Evolutionary conservation across 2,888 invertebrate species (phyloP), one percentile per base, ranked within the genome.

Genomic region (Eilema sororculum): DNA sequence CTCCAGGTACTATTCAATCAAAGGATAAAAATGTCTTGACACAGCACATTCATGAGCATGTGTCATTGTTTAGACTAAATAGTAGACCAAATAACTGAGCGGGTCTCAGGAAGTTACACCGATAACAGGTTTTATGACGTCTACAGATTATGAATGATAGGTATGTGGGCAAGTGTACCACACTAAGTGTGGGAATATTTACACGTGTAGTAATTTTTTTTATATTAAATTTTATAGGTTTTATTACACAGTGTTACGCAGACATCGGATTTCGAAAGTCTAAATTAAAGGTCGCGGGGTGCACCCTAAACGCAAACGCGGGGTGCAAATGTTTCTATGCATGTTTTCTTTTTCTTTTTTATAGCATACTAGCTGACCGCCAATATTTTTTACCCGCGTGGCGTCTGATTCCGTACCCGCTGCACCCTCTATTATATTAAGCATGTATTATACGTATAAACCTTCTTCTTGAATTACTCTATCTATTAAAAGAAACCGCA

Each of bases 21-120:
- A 62, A 62, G 16, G 16, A 9, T 16, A 41, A 24, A 52, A 28
- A 68, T 61, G 62, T 68, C 28, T 59, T 56, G 5, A 62, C 74
- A 72, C n/a, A 65, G 56, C 56, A 65, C 68, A 67, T 63, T 58
- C 33, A 52, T 24, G 33, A 66, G 68, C 61, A 74, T 82, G 71
- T 77, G 78, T 83, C 78, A 81, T 85, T 86, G 87, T 88, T 88
- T 86, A 81, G 86, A 85, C 84, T 86, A 13, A 41, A 56, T 33
- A 52, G 69, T 68, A 72, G 66, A 68, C 61, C 22, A 76, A 74
- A 75, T 67, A 73, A 64, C 41, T 6, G 28, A 57, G 24, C 9
- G 16, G 41, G 13, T 52, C 61, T 28, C 65, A 28, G 57, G 62
- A 67, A 72, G 46, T 65, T 60, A 65, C 60, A 56, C 30, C 33